Percentiles rank a stretch among this genome's conserved stretches.
These are phyloP conservation scores for Phaethornis superciliosus DNA, from an alignment of 2,113 vertebrate genomes.

Conservation along the genomic window DNA sequence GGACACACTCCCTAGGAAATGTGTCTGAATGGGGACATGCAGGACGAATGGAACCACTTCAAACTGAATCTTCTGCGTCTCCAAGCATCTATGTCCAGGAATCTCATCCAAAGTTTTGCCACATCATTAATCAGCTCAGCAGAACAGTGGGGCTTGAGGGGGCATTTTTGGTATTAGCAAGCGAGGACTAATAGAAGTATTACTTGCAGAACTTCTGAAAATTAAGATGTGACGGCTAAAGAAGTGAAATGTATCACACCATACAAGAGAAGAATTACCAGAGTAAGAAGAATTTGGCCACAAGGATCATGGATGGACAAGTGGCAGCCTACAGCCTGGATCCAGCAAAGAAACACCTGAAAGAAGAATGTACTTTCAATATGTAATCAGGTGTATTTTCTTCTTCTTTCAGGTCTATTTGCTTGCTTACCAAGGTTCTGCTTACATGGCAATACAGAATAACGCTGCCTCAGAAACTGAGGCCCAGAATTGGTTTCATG, in stretches of 20 bases:
- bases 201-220: neutral
- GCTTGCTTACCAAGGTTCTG: neutral
- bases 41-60: neutral
- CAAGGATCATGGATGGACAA: neutral
- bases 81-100: neutral
- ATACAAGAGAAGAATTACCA: neutral
- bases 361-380: neutral
- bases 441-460: neutral
- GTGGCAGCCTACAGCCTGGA: neutral
- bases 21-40: neutral
- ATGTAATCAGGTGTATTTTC: neutral
- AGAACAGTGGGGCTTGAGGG: fast-evolving
- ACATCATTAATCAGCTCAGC: neutral
- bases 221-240: neutral
- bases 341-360: neutral
- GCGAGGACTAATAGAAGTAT: neutral
- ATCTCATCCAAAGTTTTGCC: neutral
- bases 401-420: no score
- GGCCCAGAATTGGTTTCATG: neutral
- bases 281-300: neutral
- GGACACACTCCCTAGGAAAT: neutral
- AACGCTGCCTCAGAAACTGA: neutral
- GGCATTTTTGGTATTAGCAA: neutral
- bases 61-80: neutral
- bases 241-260: neutral